Evolutionary conservation across 2,113 vertebrate species (phyloP).

Genomic region (Hippocampus comes): DNA sequence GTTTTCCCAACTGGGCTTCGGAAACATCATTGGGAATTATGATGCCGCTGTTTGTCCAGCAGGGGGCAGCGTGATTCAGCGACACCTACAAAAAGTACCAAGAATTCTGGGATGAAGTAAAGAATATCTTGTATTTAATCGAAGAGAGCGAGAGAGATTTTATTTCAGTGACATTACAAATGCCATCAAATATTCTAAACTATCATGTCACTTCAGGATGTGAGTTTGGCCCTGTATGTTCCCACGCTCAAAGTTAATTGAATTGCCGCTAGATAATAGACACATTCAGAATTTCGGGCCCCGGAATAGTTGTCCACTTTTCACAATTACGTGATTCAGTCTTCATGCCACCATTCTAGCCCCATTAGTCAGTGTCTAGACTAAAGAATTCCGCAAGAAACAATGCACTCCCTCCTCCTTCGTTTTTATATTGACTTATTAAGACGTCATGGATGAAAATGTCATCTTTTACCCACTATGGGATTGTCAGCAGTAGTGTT

Average conservation of each 20-base stretch:
- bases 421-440: conserved; percentile 1
- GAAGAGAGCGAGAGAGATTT: no score
- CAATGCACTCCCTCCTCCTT: neutral
- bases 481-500: neutral
- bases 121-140: neutral
- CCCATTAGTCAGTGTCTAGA: conserved; percentile 5
- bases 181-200: neutral
- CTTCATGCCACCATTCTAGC: conserved; percentile 4
- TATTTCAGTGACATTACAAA: neutral
- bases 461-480: neutral
- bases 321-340: neutral
- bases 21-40: neutral
- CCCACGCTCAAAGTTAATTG: conserved; percentile 6
- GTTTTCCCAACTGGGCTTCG: neutral
- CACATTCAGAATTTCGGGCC: neutral
- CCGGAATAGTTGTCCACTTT: neutral
- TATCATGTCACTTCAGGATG: neutral
- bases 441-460: neutral
- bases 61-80: neutral
- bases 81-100: neutral
- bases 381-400: neutral
- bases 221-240: neutral
- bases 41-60: neutral
- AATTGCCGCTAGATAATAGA: neutral
- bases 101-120: neutral